phyloP scores from a whole-genome alignment of 2,797 vertebrate species.

The Neostethus bicornis region DNA sequence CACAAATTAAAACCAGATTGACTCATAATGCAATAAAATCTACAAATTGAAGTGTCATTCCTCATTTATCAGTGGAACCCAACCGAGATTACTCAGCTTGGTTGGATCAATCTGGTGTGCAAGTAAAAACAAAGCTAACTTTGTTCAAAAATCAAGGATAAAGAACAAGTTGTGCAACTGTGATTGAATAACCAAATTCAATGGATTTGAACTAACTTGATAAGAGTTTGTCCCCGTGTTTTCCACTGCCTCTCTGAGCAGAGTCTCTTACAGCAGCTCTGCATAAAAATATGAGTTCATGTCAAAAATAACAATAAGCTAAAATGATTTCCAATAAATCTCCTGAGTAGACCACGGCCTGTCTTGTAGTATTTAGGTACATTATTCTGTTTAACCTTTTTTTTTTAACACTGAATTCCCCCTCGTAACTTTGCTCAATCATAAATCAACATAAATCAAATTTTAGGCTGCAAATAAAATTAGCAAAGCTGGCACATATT shows the following conservation, averaged over 20 bases:
- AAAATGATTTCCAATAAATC: not conserved
- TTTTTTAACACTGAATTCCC: no score
- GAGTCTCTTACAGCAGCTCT: no score
- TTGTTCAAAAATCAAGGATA: conserved; percentile 12
- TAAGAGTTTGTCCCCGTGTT: conserved; percentile 3
- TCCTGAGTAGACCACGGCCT: not conserved
- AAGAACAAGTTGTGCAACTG: conserved; percentile 20
- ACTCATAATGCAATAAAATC: conserved; percentile 19
- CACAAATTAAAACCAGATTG: conserved; percentile 7
- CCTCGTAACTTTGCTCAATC: no score
- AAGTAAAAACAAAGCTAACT: conserved; percentile 48
- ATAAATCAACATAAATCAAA: no score
- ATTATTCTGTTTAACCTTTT: no score
- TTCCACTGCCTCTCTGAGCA: conserved; percentile 10
- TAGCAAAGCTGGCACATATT: no score
- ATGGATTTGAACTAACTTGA: conserved; percentile 9
- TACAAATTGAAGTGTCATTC: conserved; percentile 15
- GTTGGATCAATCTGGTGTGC: conserved; percentile 8
- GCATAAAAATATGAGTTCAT: not conserved
- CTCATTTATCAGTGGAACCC: not conserved
- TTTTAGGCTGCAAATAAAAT: no score
- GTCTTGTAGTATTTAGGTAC: no score
- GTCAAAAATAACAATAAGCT: no score
- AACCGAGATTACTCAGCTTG: not conserved
- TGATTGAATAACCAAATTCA: not conserved